A percentile compares a stretch with the other conserved stretches of the same genome.
Evolutionary conservation across 2,113 vertebrate genomes (phyloP).

Genomic region (Dasyurus viverrinus): DNA sequence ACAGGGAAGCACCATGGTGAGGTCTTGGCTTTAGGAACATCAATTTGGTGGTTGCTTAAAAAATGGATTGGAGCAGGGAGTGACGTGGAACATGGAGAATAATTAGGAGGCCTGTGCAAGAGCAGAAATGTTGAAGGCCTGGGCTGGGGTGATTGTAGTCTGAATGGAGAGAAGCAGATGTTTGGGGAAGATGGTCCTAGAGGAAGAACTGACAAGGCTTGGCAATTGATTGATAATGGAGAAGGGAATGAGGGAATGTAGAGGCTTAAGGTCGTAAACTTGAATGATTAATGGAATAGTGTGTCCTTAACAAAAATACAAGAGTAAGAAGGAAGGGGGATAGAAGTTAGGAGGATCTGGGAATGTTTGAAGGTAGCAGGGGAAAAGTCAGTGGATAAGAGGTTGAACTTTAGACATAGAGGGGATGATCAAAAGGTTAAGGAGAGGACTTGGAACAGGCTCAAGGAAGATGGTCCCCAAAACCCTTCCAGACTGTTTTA

Average conservation of each 20-base stretch:
- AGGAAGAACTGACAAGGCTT: background rate
- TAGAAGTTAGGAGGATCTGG: background rate
- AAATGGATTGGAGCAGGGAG: background rate
- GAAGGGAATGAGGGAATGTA: background rate
- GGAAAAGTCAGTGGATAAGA: background rate
- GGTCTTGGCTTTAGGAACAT: background rate
- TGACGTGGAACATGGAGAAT: background rate
- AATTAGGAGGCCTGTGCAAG: background rate
- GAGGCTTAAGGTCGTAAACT: background rate
- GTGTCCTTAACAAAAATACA: background rate
- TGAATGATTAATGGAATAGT: background rate
- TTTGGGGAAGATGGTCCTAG: background rate
- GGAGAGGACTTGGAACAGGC: background rate
- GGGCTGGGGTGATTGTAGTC: too few species aligned
- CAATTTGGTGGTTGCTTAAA: background rate
- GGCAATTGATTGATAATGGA: background rate
- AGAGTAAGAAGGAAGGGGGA: background rate
- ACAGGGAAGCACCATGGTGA: background rate
- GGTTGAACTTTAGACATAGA: background rate
- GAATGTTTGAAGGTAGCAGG: background rate
- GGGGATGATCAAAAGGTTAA: background rate
- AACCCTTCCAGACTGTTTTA: background rate
- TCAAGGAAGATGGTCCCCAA: background rate
- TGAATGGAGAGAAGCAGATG: background rate
- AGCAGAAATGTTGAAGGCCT: background rate